These are phyloP conservation scores for Cyanocitta stelleri DNA, from an alignment of 2,113 vertebrate species.

Conservation along the genomic window DNA sequence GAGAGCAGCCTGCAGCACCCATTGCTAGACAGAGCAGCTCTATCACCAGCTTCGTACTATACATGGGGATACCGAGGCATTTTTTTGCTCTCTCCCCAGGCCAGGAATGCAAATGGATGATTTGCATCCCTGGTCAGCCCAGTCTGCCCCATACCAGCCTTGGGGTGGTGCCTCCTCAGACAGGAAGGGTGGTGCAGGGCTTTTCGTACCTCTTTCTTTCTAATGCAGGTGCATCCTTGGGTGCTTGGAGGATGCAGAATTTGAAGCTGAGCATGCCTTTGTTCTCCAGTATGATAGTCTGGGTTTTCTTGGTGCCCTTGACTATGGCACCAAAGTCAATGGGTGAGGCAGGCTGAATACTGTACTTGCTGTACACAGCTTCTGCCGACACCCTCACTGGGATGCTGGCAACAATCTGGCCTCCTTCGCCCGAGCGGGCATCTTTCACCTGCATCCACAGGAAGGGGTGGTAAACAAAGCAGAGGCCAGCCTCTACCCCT, in stretches of 20 bases:
- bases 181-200: background rate
- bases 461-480: background rate
- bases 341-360: conserved; percentile 72
- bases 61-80: accelerated
- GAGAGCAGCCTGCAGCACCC: background rate
- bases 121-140: background rate
- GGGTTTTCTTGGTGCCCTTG: conserved; percentile 68
- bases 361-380: conserved; percentile 80
- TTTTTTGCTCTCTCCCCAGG: background rate
- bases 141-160: background rate
- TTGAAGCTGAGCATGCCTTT: conserved; percentile 72
- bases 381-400: conserved; percentile 75
- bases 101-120: accelerated
- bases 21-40: background rate
- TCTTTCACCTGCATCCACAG: conserved; percentile 79
- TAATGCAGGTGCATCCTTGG: background rate
- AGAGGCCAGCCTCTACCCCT: background rate
- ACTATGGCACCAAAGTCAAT: conserved; percentile 81
- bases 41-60: background rate
- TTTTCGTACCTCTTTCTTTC: conserved; percentile 68
- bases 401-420: conserved; percentile 72
- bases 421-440: conserved; percentile 63
- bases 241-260: conserved; percentile 68
- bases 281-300: conserved; percentile 81
- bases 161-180: background rate